These are phyloP conservation scores for Oscheius sp. DNA, from an alignment of 2,888 invertebrate species.

Conservation along the genomic window DNA sequence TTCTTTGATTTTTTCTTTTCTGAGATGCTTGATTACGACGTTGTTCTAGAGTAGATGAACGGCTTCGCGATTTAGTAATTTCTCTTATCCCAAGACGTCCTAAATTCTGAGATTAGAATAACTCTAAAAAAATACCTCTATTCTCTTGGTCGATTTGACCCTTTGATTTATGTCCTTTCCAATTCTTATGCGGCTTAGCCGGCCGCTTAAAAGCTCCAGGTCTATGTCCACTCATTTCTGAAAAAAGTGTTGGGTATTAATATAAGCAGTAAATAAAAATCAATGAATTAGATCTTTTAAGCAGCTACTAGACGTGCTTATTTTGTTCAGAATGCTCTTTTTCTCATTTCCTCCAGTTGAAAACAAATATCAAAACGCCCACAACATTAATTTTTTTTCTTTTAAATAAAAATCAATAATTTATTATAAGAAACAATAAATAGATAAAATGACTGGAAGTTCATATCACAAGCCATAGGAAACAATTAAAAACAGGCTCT, in stretches of 20 bases:
- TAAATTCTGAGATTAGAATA: neutral
- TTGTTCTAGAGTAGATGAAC: slow-evolving; percentile 48
- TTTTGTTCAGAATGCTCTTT: too few species aligned
- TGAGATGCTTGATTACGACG: slow-evolving; percentile 49
- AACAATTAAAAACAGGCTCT: neutral
- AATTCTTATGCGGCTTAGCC: slow-evolving; percentile 91
- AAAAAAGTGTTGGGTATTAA: neutral
- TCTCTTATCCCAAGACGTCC: slow-evolving; percentile 22
- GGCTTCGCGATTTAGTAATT: slow-evolving; percentile 26
- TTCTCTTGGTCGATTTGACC: slow-evolving; percentile 75
- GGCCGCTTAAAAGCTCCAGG: slow-evolving; percentile 88
- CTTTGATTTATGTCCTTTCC: slow-evolving; percentile 86
- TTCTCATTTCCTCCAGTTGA: too few species aligned
- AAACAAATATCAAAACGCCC: too few species aligned
- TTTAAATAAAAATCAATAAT: neutral
- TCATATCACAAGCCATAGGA: slow-evolving; percentile 1
- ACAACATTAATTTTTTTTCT: neutral
- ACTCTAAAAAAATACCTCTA: slow-evolving; percentile 37
- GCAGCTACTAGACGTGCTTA: neutral
- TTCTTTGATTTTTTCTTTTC: slow-evolving; percentile 36
- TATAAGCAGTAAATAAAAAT: neutral
- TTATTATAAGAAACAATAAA: neutral
- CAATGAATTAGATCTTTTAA: neutral
- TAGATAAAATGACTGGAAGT: neutral
- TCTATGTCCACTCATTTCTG: slow-evolving; percentile 76